These are phyloP conservation scores for Oplegnathus fasciatus DNA, from an alignment of 2,113 vertebrate genomes.

Conservation along the genomic window DNA sequence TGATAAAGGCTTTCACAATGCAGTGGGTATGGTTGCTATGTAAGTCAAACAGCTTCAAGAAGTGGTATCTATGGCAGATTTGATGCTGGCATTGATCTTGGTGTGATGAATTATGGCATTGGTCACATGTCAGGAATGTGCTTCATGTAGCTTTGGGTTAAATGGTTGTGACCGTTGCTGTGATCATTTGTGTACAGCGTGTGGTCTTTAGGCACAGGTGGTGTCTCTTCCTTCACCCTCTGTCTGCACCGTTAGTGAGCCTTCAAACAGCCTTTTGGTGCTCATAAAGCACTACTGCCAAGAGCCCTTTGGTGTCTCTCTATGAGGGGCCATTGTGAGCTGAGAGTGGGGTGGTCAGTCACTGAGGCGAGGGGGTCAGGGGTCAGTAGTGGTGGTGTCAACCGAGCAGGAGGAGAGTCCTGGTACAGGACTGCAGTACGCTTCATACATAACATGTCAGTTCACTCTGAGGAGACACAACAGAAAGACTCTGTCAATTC, in stretches of 20 bases:
- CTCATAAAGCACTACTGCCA: constrained; percentile 8
- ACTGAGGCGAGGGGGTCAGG: constrained; percentile 51
- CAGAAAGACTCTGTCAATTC: background rate
- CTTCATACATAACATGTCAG: constrained; percentile 59
- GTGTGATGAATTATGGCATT: constrained; percentile 1
- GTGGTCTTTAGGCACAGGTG: constrained; percentile 81
- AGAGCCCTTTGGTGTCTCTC: constrained; percentile 39
- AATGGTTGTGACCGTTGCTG: constrained; percentile 12
- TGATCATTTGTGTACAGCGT: constrained; percentile 57
- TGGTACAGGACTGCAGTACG: constrained; percentile 49
- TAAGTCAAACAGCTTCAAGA: constrained; percentile 5
- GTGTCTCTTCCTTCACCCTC: constrained; percentile 48
- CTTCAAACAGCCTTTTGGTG: constrained; percentile 7
- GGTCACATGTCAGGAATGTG: constrained; percentile 61
- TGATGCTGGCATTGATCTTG: background rate
- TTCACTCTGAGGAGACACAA: constrained; percentile 52
- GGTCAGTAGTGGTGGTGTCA: constrained; percentile 82
- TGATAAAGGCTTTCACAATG: constrained; percentile 35
- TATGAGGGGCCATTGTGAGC: background rate
- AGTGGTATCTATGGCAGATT: background rate
- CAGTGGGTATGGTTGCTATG: background rate
- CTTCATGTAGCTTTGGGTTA: constrained; percentile 51
- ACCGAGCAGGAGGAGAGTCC: constrained; percentile 48
- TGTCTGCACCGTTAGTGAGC: constrained; percentile 31
- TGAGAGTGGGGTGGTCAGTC: constrained; percentile 48